Percentiles rank a stretch among this genome's conserved stretches.
phyloP scores from a whole-genome alignment of 2,797 vertebrate species.

The Poecilia velifera region DNA sequence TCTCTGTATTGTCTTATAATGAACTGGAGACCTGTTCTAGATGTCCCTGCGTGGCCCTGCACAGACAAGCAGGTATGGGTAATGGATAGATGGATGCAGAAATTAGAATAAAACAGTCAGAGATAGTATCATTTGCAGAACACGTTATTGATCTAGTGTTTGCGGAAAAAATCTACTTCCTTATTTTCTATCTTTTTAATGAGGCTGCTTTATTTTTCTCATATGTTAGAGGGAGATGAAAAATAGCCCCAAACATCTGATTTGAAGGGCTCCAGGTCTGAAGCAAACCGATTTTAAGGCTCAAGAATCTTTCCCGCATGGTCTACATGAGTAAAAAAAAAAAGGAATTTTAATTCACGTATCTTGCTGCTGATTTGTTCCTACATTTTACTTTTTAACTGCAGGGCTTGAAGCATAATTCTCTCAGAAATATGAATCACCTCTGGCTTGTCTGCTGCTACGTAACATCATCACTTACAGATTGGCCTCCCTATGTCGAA shows the following conservation, averaged over 20 bases:
- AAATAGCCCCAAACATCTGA: background rate
- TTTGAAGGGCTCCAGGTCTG: background rate
- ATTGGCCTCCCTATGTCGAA: background rate
- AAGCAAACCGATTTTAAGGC: background rate
- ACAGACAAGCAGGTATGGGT: background rate
- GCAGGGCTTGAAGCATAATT: background rate
- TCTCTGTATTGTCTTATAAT: background rate
- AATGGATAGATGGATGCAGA: background rate
- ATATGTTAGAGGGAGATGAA: background rate
- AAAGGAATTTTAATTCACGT: background rate
- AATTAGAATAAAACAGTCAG: background rate
- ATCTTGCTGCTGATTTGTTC: background rate
- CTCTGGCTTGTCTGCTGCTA: background rate
- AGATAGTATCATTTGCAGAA: background rate
- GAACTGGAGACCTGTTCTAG: background rate
- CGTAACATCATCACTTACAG: constrained; percentile 5
- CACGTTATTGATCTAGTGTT: background rate
- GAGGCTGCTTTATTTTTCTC: background rate
- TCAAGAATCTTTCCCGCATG: background rate
- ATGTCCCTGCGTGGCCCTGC: background rate
- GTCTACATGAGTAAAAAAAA: background rate
- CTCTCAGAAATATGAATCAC: background rate
- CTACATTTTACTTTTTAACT: background rate
- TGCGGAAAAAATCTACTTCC: background rate
- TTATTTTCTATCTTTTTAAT: background rate